Evolutionary conservation across 2,797 vertebrate species (phyloP), one percentile per base, ranked within the genome.

Genomic region (Erithacus rubecula): DNA sequence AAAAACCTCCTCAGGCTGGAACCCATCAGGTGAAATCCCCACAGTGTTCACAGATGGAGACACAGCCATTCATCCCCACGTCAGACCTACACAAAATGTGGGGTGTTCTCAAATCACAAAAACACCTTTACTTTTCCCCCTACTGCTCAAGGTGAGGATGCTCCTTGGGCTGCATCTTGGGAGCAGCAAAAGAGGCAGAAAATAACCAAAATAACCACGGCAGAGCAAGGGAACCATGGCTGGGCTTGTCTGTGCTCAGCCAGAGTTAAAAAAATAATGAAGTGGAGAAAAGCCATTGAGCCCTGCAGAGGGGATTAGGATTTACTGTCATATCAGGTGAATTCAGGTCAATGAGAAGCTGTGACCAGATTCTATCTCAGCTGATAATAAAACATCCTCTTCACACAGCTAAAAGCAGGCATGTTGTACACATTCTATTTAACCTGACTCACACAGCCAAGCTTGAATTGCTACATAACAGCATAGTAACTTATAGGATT

Each of bases 291-390:
- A 94, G 49, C 77, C 64, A 93, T 4, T 3, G 63, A 90, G 83
- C 80, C 91, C 44, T 92, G 71, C 65, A 6, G 29, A 84, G 29
- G 47, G 80, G 85, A 93, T 96, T 93, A 96, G 95, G 91, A 96
- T 97, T 97, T 95, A 79, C 87, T 96, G 80, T 90, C 58, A 43
- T 72, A 91, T 74, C 94, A 92, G 91, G 89, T 96, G 82, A 96
- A 91, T 91, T 89, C 74, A 72, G 92, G 95, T 95, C 94, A 90
- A 87, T 60, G 83, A 88, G 87, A 91, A 95, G 70, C 74, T 60
- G 77, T 4, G 2, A 72, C 67, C 59, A 68, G 81, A 92, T 93
- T 96, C 74, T 88, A 83, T 93, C 74, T 64, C 59, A 53, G 83
- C 37, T 81, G 72, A 94, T 94, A 53, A 88, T 53, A 83, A 96